Conservation (phyloP, 2,113 vertebrate species). For the Hippocampus abdominalis region DNA sequence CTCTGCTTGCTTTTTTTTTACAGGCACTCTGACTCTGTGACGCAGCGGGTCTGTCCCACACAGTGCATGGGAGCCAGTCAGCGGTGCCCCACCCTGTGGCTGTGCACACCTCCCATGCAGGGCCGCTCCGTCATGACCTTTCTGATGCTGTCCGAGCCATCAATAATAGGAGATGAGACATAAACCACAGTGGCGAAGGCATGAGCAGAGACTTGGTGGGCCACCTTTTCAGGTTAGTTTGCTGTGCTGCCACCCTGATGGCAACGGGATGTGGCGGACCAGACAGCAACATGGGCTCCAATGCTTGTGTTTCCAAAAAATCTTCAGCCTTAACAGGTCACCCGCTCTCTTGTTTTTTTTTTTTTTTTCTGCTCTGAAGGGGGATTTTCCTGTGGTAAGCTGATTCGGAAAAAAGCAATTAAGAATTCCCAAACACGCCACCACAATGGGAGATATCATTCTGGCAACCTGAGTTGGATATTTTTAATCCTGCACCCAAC, state of each 20-base stretch:
- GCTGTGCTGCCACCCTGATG: conserved; percentile 50
- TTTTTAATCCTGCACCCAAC: conserved; percentile 70
- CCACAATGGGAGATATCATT: conserved; percentile 70
- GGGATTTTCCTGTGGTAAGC: conserved; percentile 73
- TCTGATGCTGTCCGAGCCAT: conserved; percentile 36
- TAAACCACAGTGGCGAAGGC: conserved; percentile 45
- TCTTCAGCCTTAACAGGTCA: conserved; percentile 60
- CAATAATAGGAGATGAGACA: conserved; percentile 61
- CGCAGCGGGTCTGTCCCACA: conserved; percentile 21
- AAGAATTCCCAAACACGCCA: conserved; percentile 73
- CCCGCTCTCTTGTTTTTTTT: conserved; percentile 49
- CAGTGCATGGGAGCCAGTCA: conserved; percentile 50
- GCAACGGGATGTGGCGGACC: conserved; percentile 61
- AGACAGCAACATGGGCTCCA: conserved; percentile 58
- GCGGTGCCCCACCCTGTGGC: conserved; percentile 44
- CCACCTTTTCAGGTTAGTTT: conserved; percentile 5
- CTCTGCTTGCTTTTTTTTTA: conserved; percentile 25
- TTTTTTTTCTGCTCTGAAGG: conserved; percentile 60
- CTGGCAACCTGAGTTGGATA: conserved; percentile 64
- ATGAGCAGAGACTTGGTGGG: not conserved
- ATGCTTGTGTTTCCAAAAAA: conserved; percentile 57
- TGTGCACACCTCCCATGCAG: conserved; percentile 48
- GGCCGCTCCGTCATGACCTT: conserved; percentile 35
- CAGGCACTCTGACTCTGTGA: conserved; percentile 1
- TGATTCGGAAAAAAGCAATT: conserved; percentile 75